phyloP scores from a whole-genome alignment of 1,140 invertebrate species.

The Zaprionus capensis region DNA sequence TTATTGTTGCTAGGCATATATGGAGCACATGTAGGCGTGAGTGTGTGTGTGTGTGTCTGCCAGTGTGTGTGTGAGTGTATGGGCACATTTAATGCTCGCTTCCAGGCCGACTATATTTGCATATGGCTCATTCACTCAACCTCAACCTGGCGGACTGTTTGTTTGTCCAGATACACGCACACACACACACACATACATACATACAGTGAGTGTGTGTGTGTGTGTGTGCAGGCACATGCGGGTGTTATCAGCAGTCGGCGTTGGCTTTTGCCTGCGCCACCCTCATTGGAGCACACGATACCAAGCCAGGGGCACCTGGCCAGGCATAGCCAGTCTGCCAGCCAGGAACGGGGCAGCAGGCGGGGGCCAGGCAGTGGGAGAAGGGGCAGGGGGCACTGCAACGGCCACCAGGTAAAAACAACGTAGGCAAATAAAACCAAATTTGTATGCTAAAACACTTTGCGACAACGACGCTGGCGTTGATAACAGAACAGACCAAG shows the following conservation, averaged over 20 bases:
- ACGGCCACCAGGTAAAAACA: constrained; percentile 30
- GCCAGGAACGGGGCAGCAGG: constrained; percentile 1
- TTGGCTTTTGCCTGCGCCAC: constrained; percentile 68
- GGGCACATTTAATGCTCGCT: constrained; percentile 65
- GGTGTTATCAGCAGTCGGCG: constrained; percentile 76
- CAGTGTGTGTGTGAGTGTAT: constrained; percentile 32
- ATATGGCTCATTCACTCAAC: constrained; percentile 81
- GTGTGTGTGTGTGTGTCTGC: constrained; percentile 7
- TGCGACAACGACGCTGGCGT: constrained; percentile 50
- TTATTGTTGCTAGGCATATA: constrained; percentile 19
- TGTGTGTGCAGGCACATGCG: constrained; percentile 51
- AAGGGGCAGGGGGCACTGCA: background rate
- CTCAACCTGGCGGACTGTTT: constrained; percentile 67
- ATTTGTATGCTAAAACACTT: constrained; percentile 83
- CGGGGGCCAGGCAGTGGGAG: background rate
- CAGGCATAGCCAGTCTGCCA: constrained; percentile 13
- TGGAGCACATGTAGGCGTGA: background rate
- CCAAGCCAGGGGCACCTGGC: constrained; percentile 35
- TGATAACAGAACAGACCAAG: constrained; percentile 57
- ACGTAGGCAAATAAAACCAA: constrained; percentile 75
- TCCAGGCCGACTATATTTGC: constrained; percentile 73
- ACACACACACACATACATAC: constrained; percentile 32
- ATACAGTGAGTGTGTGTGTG: background rate
- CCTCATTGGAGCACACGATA: constrained; percentile 12
- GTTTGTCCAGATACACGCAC: constrained; percentile 74